These are phyloP conservation scores for Coreoperca whiteheadi DNA, from an alignment of 2,113 vertebrate species.

Conservation along the genomic window DNA sequence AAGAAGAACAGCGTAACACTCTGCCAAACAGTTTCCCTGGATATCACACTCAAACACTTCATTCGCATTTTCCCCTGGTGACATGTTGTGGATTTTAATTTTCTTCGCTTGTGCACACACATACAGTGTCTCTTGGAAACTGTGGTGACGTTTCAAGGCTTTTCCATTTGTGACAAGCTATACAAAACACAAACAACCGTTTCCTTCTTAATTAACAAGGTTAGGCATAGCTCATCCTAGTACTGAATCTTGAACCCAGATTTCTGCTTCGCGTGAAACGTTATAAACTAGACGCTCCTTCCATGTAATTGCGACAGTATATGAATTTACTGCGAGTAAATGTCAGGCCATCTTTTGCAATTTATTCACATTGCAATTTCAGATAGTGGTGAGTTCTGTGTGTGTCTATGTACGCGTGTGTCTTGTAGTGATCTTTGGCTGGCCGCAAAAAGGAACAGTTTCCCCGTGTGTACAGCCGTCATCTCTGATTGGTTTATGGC, in stretches of 20 bases:
- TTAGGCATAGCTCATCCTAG: slow-evolving; percentile 7
- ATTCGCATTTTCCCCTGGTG: slow-evolving; percentile 60
- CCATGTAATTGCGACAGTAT: slow-evolving; percentile 8
- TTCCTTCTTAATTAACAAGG: slow-evolving; percentile 35
- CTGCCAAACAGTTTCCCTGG: slow-evolving; percentile 50
- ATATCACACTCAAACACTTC: slow-evolving; percentile 50
- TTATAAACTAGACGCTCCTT: neutral
- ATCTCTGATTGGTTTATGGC: slow-evolving; percentile 54
- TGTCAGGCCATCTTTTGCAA: slow-evolving; percentile 25
- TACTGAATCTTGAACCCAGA: neutral
- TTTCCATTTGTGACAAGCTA: slow-evolving; percentile 10
- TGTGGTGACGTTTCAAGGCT: neutral
- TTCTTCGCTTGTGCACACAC: slow-evolving; percentile 12
- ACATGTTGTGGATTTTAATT: slow-evolving; percentile 37
- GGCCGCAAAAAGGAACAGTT: slow-evolving; percentile 4
- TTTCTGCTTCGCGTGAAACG: too few relatives aligned
- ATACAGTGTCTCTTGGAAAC: neutral
- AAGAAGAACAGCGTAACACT: slow-evolving; percentile 26
- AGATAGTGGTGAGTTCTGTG: neutral
- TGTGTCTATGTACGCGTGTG: neutral
- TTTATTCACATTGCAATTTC: slow-evolving; percentile 16
- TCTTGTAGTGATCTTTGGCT: slow-evolving; percentile 16
- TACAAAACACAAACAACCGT: too few relatives aligned
- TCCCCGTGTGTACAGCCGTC: slow-evolving; percentile 5
- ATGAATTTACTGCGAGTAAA: slow-evolving; percentile 42